These are phyloP conservation scores for Pogonophryne albipinna DNA, from an alignment of 2,797 vertebrate genomes.

Conservation along the genomic window DNA sequence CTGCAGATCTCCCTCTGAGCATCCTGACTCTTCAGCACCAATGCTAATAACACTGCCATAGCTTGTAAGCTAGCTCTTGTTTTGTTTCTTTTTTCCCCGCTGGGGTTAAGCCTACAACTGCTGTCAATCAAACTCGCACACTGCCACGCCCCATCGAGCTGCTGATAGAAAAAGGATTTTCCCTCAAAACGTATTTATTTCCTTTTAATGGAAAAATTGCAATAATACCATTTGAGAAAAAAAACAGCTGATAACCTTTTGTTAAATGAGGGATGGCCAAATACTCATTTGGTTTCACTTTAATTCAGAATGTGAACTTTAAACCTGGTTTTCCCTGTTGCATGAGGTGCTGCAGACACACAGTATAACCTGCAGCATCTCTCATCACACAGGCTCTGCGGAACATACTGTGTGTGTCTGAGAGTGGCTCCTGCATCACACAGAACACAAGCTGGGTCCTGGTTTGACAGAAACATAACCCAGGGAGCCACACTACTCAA, in stretches of 20 bases:
- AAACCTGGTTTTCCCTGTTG: background rate
- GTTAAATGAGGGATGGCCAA: background rate
- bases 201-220: background rate
- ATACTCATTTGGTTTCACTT: background rate
- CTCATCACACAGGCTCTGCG: slow-evolving; percentile 6
- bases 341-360: slow-evolving; percentile 7
- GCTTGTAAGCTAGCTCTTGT: background rate
- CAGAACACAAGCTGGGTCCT: background rate
- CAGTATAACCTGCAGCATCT: slow-evolving; percentile 23
- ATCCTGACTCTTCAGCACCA: background rate
- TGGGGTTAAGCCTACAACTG: background rate
- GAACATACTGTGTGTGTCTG: background rate
- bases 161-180: background rate
- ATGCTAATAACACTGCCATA: background rate
- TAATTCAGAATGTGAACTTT: background rate
- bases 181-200: background rate
- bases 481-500: background rate
- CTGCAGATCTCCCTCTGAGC: too few species aligned
- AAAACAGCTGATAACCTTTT: background rate
- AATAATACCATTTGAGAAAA: background rate
- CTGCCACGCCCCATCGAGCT: background rate
- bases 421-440: background rate
- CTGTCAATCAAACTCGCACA: slow-evolving; percentile 9
- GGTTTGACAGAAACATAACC: background rate
- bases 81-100: background rate